A percentile compares a stretch with the other conserved stretches of the same genome.
phyloP scores from a whole-genome alignment of 2,113 vertebrate species.

The Chascanopsetta lugubris region DNA sequence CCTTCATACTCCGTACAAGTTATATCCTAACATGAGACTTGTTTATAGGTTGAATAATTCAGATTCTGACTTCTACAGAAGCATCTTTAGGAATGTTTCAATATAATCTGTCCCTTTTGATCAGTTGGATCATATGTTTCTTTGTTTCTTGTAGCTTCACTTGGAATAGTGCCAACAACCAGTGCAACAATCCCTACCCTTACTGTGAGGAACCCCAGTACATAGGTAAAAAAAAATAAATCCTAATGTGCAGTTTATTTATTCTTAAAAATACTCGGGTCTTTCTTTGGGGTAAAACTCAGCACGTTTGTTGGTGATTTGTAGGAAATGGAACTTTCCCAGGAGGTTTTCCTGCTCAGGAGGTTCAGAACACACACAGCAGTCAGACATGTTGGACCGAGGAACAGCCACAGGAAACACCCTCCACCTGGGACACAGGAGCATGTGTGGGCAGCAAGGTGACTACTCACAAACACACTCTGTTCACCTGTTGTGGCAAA shows the following conservation, averaged over 20 bases:
- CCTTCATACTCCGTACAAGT: too few species aligned
- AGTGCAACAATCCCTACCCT: conserved; percentile 70
- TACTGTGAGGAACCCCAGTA: conserved; percentile 71
- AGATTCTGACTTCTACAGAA: background rate
- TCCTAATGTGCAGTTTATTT: background rate
- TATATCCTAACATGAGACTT: background rate
- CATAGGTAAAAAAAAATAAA: conserved; percentile 64
- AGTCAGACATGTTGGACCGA: conserved; percentile 77
- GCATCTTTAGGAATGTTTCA: background rate
- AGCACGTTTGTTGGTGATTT: background rate
- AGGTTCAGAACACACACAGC: conserved; percentile 62
- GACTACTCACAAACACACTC: background rate
- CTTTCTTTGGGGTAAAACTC: background rate
- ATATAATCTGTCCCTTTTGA: conserved; percentile 4
- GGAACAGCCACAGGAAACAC: conserved; percentile 71
- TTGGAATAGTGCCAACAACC: conserved; percentile 76
- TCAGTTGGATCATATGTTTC: conserved; percentile 1
- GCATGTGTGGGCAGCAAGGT: conserved; percentile 83
- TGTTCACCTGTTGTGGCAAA: background rate
- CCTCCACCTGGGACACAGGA: conserved; percentile 77
- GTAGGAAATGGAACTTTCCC: conserved; percentile 76
- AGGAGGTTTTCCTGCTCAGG: conserved; percentile 64
- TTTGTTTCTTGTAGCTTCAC: conserved; percentile 69
- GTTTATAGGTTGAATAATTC: conserved; percentile 17
- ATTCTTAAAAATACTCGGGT: background rate